phyloP scores from a whole-genome alignment of 1,140 invertebrate genomes.

The Drosophila quadrilineata region DNA sequence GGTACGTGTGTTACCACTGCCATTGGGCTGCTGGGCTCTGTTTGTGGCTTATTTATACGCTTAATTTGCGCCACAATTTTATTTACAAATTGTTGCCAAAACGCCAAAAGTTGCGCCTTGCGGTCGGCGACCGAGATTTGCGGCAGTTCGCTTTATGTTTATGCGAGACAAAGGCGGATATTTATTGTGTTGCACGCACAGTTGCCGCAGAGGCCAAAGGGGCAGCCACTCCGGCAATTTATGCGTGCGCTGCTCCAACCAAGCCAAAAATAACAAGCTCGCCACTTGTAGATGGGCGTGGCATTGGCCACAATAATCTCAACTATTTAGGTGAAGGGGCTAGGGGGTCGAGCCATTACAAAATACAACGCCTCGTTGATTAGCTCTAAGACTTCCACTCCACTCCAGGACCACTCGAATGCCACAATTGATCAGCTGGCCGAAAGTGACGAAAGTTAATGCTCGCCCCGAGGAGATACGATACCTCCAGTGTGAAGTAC shows the following conservation, averaged over 20 bases:
- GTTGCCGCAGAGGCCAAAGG: neutral
- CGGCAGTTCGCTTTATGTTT: slow-evolving; percentile 70
- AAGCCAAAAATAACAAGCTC: slow-evolving; percentile 25
- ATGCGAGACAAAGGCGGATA: slow-evolving; percentile 64
- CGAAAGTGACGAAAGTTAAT: slow-evolving; percentile 24
- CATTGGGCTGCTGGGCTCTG: slow-evolving; percentile 22
- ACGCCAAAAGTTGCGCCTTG: slow-evolving; percentile 60
- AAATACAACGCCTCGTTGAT: slow-evolving; percentile 65
- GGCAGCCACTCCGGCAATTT: slow-evolving; percentile 37
- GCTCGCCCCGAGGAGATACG: slow-evolving; percentile 17
- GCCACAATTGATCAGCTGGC: neutral
- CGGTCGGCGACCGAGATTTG: slow-evolving; percentile 61
- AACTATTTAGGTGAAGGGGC: neutral
- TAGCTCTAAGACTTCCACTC: too few species aligned
- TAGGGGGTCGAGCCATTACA: slow-evolving; percentile 4
- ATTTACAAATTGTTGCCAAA: slow-evolving; percentile 76
- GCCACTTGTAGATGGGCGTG: slow-evolving; percentile 11
- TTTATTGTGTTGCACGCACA: slow-evolving; percentile 53
- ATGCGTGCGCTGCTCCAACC: slow-evolving; percentile 20
- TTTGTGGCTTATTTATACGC: slow-evolving; percentile 76
- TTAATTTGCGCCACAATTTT: slow-evolving; percentile 77
- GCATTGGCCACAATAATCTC: neutral
- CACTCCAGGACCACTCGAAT: too few species aligned
- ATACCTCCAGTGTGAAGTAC: neutral
- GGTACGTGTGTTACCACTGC: too few species aligned